Evolutionary conservation across 2,888 invertebrate genomes (phyloP).

Genomic region (Tanypteryx hageni): DNA sequence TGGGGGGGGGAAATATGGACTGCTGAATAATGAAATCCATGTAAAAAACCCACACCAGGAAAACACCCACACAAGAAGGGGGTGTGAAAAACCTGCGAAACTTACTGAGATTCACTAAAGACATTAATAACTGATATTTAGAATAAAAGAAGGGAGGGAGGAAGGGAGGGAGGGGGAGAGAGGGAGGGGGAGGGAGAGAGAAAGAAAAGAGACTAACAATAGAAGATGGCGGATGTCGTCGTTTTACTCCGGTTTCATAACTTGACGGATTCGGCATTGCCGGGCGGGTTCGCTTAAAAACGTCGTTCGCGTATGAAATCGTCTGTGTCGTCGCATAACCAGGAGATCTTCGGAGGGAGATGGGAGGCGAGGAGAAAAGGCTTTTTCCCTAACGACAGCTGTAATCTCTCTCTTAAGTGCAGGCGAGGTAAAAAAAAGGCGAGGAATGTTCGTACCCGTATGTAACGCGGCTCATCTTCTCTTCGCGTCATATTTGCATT

Average conservation of each 20-base stretch:
- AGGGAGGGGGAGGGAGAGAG: no score
- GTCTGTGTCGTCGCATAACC: neutral
- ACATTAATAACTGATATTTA: no score
- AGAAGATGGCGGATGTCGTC: no score
- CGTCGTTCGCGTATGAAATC: neutral
- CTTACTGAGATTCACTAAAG: no score
- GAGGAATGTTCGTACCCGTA: neutral
- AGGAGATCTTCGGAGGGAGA: neutral
- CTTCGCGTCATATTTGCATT: conserved; percentile 24
- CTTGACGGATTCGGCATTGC: neutral
- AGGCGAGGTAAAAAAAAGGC: neutral
- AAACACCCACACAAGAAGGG: no score
- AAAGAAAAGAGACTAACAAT: no score
- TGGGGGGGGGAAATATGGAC: no score
- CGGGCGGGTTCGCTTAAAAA: neutral
- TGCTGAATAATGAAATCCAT: no score
- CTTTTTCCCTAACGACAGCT: neutral
- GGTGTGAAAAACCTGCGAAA: no score
- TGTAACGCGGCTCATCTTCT: neutral
- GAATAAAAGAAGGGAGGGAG: no score
- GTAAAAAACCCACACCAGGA: no score
- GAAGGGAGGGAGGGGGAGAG: no score
- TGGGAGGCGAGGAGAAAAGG: neutral
- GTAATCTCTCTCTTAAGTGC: conserved; percentile 7
- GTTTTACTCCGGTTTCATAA: neutral